Evolutionary conservation across 2,113 vertebrate species (phyloP).

Genomic region (Halcyon malimbica): DNA sequence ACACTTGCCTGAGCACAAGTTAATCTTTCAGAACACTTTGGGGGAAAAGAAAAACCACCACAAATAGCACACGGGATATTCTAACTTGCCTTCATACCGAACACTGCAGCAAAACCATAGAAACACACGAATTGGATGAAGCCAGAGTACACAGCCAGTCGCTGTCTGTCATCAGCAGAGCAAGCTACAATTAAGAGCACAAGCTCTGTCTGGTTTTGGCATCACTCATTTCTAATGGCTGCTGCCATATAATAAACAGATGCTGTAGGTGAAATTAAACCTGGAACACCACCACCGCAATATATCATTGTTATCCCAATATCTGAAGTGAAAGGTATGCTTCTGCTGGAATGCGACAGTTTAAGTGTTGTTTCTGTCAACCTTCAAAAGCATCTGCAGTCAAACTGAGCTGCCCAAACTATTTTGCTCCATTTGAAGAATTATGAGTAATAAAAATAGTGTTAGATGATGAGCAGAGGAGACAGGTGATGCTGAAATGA

Average conservation of each 20-base stretch:
- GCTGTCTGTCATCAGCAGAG: constrained; percentile 25
- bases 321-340: constrained; percentile 14
- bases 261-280: constrained; percentile 22
- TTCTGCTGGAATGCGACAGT: constrained; percentile 7
- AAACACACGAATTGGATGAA: background rate
- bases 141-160: background rate
- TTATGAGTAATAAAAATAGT: background rate
- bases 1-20: background rate
- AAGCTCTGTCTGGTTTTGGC: constrained; percentile 38
- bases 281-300: background rate
- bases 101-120: background rate
- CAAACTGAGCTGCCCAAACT: background rate
- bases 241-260: background rate
- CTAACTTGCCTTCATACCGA: background rate
- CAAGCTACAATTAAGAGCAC: constrained; percentile 38
- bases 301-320: constrained; percentile 9
- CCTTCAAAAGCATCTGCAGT: background rate
- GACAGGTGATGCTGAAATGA: background rate
- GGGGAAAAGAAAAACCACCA: background rate
- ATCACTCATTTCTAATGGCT: constrained; percentile 17
- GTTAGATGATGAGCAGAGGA: background rate
- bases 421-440: background rate
- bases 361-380: constrained; percentile 38
- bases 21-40: background rate
- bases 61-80: background rate